Conservation (phyloP, 2,888 invertebrate genomes). For the Sinhomidia bicolor region DNA sequence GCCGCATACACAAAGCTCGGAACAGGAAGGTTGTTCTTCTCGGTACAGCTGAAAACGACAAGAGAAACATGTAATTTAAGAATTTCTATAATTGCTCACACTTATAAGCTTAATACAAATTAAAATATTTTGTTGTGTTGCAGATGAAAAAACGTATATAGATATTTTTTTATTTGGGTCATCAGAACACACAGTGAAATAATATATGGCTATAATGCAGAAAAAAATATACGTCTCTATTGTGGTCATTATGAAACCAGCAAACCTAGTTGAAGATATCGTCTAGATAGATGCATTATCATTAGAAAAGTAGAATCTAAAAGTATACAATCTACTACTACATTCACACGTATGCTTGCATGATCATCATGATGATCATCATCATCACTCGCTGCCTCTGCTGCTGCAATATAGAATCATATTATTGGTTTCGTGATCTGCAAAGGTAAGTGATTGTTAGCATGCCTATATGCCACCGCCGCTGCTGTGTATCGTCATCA, state of each 20-base stretch:
- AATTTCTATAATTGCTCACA: not conserved
- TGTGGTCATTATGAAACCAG: no score
- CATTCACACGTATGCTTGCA: no score
- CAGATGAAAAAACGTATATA: not conserved
- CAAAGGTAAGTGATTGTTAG: not conserved
- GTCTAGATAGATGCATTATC: not conserved
- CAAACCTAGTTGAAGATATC: not conserved
- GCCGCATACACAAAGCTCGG: conserved; percentile 92
- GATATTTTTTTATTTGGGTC: conserved; percentile 33
- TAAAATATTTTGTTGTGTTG: not conserved
- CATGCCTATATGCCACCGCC: not conserved
- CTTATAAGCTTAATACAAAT: not conserved
- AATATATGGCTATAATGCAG: not conserved
- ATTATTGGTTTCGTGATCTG: not conserved
- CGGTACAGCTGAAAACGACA: conserved; percentile 86
- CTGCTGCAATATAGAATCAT: no score
- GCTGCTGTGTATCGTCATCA: not conserved
- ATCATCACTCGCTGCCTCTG: no score
- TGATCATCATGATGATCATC: no score
- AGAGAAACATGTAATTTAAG: not conserved
- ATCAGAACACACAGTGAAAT: not conserved
- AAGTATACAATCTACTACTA: no score
- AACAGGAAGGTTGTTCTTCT: conserved; percentile 93
- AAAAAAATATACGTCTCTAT: not conserved
- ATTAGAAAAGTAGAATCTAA: no score